A percentile compares a stretch with the other conserved stretches of the same genome.
Conservation (phyloP, 2,113 vertebrate genomes). For the Gallinago paraguaiae region DNA sequence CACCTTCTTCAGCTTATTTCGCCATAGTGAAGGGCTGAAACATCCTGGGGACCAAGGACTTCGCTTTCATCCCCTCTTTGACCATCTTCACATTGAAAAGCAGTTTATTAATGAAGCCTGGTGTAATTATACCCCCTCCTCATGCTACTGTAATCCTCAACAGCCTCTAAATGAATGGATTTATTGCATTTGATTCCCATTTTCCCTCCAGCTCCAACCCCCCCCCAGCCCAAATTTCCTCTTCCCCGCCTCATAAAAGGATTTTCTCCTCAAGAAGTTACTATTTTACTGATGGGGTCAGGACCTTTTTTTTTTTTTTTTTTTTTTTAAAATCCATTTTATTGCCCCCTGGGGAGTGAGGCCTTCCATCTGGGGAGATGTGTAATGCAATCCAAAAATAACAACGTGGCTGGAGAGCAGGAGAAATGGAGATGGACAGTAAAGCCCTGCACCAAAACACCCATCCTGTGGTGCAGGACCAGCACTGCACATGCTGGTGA, state of each 20-base stretch:
- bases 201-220: neutral
- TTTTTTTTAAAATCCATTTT: neutral
- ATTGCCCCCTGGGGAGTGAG: neutral
- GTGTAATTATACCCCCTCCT: neutral
- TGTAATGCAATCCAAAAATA: conserved; percentile 75
- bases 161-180: neutral
- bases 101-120: neutral
- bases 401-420: neutral
- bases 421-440: neutral
- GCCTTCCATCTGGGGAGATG: conserved; percentile 55
- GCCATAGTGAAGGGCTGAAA: neutral
- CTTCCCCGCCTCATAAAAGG: conserved; percentile 19
- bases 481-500: rapidly evolving
- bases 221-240: neutral
- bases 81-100: neutral
- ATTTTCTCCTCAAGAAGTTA: conserved; percentile 47
- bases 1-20: neutral
- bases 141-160: neutral
- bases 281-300: conserved; percentile 57
- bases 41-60: rapidly evolving
- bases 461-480: neutral
- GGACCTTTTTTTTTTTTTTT: conserved; percentile 47
- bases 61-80: neutral
- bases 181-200: neutral
- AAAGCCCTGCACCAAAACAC: neutral